Evolutionary conservation across 2,888 invertebrate genomes (phyloP).

Genomic region (Aporophyla lueneburgensis): DNA sequence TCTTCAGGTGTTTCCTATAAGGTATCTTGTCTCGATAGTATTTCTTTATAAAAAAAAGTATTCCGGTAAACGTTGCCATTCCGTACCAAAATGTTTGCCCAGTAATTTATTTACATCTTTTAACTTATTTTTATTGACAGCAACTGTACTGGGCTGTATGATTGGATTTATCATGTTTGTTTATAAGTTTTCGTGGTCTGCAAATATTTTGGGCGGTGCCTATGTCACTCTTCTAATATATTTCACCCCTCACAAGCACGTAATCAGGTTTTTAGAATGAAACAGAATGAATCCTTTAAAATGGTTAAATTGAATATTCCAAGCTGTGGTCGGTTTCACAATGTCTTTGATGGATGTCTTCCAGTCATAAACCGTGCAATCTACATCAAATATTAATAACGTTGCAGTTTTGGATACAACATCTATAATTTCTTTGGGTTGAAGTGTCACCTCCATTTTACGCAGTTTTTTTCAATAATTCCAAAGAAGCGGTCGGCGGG

Average conservation of each 20-base stretch:
- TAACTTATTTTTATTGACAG: slow-evolving; percentile 28
- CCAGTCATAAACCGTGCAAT: slow-evolving; percentile 19
- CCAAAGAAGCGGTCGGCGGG: slow-evolving; percentile 50
- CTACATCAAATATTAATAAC: not conserved
- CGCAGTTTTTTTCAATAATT: slow-evolving; percentile 51
- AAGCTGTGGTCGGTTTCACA: slow-evolving; percentile 49
- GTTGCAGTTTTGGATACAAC: slow-evolving; percentile 8
- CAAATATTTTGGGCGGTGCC: slow-evolving; percentile 33
- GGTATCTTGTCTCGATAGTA: slow-evolving; percentile 22
- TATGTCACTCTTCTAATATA: slow-evolving; percentile 51
- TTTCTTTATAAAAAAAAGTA: slow-evolving; percentile 52
- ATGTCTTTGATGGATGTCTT: slow-evolving; percentile 36
- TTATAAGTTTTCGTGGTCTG: slow-evolving; percentile 20
- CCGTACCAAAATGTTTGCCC: slow-evolving; percentile 43
- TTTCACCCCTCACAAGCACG: slow-evolving; percentile 54
- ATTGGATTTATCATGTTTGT: not conserved
- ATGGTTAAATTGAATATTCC: slow-evolving; percentile 52
- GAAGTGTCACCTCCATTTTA: slow-evolving; percentile 43
- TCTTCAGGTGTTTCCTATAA: slow-evolving; percentile 26
- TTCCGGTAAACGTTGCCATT: slow-evolving; percentile 42
- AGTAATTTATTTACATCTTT: slow-evolving; percentile 42
- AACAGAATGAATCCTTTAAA: slow-evolving; percentile 58
- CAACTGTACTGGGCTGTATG: no score
- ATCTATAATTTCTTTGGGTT: slow-evolving; percentile 18
- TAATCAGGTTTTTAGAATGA: slow-evolving; percentile 26